phyloP scores from a whole-genome alignment of 2,888 invertebrate genomes.

The Agapostemon virescens region DNA sequence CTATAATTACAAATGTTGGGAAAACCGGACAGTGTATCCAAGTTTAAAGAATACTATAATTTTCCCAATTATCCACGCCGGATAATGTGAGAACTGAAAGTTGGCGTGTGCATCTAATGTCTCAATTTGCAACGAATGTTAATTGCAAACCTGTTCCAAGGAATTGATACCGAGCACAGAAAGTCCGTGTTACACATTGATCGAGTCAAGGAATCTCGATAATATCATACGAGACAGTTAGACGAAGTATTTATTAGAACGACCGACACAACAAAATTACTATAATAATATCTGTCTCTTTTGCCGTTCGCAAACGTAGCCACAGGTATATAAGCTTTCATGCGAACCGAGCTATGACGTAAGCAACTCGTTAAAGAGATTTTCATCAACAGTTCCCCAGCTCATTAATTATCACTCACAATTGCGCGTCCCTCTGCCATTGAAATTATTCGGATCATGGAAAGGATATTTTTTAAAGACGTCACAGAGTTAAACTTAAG shows the following conservation, averaged over 20 bases:
- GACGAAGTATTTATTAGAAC: slow-evolving; percentile 16
- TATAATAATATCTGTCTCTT: slow-evolving; percentile 4
- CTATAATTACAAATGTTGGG: neutral
- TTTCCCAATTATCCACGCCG: neutral
- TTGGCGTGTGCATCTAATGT: neutral
- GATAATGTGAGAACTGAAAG: neutral
- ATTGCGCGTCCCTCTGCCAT: slow-evolving; percentile 5
- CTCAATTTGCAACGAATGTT: neutral
- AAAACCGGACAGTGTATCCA: too few species aligned
- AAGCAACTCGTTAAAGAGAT: slow-evolving; percentile 35
- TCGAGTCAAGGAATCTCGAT: neutral
- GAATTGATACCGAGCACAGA: neutral
- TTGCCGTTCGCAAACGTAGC: neutral
- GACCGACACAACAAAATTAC: neutral
- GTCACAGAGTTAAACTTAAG: neutral
- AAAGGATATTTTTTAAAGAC: neutral
- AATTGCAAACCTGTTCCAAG: neutral
- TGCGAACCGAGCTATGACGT: slow-evolving; percentile 17
- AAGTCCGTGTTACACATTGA: neutral
- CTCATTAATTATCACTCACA: slow-evolving; percentile 20
- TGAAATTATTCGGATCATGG: neutral
- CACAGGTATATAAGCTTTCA: neutral
- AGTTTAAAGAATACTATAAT: neutral
- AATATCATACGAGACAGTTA: neutral
- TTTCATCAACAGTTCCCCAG: slow-evolving; percentile 29